These are phyloP conservation scores for Cossypha polioptera DNA, from an alignment of 2,797 vertebrate species.

Conservation along the genomic window DNA sequence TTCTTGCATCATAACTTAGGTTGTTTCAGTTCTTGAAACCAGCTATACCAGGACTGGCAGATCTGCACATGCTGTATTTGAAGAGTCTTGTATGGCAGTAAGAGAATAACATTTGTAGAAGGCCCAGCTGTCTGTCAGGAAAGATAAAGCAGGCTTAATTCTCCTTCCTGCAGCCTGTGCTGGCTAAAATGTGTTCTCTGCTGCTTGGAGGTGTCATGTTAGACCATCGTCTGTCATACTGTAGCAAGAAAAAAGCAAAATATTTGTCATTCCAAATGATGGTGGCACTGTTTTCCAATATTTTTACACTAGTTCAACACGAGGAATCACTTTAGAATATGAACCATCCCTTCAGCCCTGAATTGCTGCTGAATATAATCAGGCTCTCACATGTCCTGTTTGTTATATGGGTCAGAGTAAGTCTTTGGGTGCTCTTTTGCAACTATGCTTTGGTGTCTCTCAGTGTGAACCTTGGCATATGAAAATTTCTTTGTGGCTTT, in stretches of 20 bases:
- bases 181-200: neutral
- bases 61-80: neutral
- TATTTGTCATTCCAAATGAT: neutral
- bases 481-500: neutral
- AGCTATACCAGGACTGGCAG: neutral
- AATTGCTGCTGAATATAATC: neutral
- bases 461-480: neutral
- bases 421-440: neutral
- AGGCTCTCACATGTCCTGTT: neutral
- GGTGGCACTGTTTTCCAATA: neutral
- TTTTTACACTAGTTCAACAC: neutral
- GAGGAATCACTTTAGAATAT: neutral
- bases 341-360: neutral
- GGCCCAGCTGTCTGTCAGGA: neutral
- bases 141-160: neutral
- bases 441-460: neutral
- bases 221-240: fast-evolving
- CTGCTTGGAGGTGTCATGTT: neutral
- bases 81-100: neutral
- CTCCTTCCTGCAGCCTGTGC: neutral
- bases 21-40: neutral
- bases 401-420: neutral
- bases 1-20: neutral
- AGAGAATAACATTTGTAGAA: neutral
- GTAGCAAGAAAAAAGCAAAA: neutral